Evolutionary conservation across 2,888 invertebrate species (phyloP).

Genomic region (Thalpophila matura): DNA sequence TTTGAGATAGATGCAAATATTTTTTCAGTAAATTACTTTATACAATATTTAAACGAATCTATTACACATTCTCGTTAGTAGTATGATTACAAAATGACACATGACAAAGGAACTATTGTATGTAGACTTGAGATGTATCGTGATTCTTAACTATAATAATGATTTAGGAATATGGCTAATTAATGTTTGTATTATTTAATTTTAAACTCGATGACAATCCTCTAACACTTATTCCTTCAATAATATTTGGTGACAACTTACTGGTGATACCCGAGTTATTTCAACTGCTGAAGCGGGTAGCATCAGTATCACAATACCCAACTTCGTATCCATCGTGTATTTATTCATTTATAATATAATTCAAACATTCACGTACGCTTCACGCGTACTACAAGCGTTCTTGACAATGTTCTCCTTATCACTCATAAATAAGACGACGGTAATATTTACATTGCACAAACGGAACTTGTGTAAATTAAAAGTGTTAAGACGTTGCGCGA

Average conservation of each 20-base stretch:
- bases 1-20: conserved; percentile 89
- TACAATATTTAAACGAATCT: conserved; percentile 85
- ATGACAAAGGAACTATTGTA: conserved; percentile 90
- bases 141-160: conserved; percentile 74
- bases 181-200: conserved; percentile 72
- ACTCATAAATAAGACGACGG: conserved; percentile 69
- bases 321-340: conserved; percentile 40
- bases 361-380: conserved; percentile 56
- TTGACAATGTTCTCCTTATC: conserved; percentile 57
- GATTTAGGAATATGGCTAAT: conserved; percentile 85
- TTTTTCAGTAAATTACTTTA: conserved; percentile 86
- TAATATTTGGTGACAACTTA: conserved; percentile 83
- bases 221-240: conserved; percentile 74
- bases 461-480: conserved; percentile 65
- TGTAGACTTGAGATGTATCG: conserved; percentile 86
- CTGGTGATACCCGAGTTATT: conserved; percentile 38
- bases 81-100: conserved; percentile 89
- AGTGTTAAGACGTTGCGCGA: conserved; percentile 54
- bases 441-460: conserved; percentile 81
- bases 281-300: conserved; percentile 15
- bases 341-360: conserved; percentile 54
- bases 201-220: conserved; percentile 77
- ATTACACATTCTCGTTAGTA: conserved; percentile 82
- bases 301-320: conserved; percentile 48
- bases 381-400: conserved; percentile 54